A percentile compares a stretch with the other conserved stretches of the same genome.
Conservation (phyloP, 2,888 invertebrate species). For the Orthosia cruda region DNA sequence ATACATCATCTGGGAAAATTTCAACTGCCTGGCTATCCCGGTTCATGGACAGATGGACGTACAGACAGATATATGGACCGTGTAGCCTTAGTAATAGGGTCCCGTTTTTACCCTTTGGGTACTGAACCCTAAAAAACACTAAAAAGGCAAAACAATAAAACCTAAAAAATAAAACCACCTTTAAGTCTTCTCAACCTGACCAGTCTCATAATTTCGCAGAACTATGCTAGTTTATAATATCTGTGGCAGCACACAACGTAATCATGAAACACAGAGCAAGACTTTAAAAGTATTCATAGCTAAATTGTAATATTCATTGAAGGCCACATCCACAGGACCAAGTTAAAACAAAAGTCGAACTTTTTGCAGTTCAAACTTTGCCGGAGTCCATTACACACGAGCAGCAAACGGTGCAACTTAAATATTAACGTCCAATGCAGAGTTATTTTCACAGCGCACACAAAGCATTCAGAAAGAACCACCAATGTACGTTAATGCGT, state of each 20-base stretch:
- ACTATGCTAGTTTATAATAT: no score
- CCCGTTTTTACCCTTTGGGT: no score
- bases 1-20: no score
- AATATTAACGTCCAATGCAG: conserved; percentile 6
- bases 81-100: no score
- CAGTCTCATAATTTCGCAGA: no score
- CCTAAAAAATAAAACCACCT: no score
- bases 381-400: conserved; percentile 14
- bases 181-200: no score
- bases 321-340: not conserved
- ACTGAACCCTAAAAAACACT: no score
- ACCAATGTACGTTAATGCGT: conserved; percentile 13
- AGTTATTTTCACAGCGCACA: conserved; percentile 30
- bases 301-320: conserved; percentile 1
- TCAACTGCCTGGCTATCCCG: no score
- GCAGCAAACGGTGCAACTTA: conserved; percentile 22
- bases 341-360: conserved; percentile 32
- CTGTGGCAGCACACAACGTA: not conserved
- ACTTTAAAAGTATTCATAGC: not conserved
- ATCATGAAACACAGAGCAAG: not conserved
- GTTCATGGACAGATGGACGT: no score
- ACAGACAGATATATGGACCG: no score
- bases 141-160: no score
- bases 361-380: conserved; percentile 22
- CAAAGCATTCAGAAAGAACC: not conserved